A percentile compares a stretch with the other conserved stretches of the same genome.
phyloP scores from a whole-genome alignment of 2,113 vertebrate species.

The Petrocephalus microphthalmus region DNA sequence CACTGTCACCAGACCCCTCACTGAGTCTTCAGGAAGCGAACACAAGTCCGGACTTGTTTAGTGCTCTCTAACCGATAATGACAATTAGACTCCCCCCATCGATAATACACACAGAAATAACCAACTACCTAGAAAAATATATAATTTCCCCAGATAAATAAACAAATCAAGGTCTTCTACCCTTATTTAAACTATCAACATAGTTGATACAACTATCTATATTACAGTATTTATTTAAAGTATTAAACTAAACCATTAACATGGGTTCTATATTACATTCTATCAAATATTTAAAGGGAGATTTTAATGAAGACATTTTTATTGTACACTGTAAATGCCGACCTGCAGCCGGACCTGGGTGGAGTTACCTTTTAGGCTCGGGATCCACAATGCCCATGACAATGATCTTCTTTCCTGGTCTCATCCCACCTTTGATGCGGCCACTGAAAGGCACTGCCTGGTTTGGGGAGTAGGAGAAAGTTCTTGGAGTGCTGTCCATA shows the following conservation, averaged over 20 bases:
- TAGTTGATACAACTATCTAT: too few relatives aligned
- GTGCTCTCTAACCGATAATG: not conserved
- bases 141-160: not conserved
- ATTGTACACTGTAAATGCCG: not conserved
- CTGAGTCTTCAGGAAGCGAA: not conserved
- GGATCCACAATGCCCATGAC: conserved; percentile 82
- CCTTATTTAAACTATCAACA: not conserved
- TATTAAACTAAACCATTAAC: not conserved
- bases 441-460: conserved; percentile 89
- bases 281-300: not conserved
- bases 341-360: not conserved
- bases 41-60: not conserved
- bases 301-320: not conserved
- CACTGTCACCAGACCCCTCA: not conserved
- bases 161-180: not conserved
- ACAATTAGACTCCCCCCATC: too few relatives aligned
- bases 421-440: conserved; percentile 78
- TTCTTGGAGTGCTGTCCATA: not conserved
- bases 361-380: conserved; percentile 74
- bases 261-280: not conserved
- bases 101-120: not conserved
- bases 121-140: not conserved
- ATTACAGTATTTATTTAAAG: too few relatives aligned
- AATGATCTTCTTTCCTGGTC: conserved; percentile 82
- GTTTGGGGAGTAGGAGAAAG: conserved; percentile 16